phyloP scores from a whole-genome alignment of 2,113 vertebrate species.

The Myiagra hebetior region DNA sequence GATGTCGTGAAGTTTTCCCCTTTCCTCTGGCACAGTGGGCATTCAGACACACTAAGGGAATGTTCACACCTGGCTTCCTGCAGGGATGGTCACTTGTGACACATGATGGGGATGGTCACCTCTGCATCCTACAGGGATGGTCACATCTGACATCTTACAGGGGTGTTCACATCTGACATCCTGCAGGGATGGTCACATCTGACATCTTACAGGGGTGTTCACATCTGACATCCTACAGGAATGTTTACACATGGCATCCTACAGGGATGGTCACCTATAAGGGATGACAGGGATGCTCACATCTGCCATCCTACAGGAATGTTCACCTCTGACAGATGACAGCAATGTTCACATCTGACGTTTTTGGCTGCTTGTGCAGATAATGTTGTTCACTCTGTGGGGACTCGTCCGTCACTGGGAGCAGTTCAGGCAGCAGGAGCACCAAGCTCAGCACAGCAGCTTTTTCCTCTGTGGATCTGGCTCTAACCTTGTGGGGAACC shows the following conservation, averaged over 20 bases:
- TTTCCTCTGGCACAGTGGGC: not conserved
- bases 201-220: not conserved
- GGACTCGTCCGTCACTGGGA: not conserved
- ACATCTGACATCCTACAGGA: not conserved
- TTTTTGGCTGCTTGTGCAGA: not conserved
- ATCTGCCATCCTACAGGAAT: not conserved
- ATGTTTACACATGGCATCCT: rapidly evolving
- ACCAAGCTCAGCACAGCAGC: not conserved
- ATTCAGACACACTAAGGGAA: not conserved
- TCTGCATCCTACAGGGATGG: not conserved
- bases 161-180: not conserved
- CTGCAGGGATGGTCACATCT: not conserved
- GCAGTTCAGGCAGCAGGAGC: not conserved
- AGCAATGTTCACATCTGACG: not conserved
- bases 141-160: not conserved
- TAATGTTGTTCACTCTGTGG: not conserved
- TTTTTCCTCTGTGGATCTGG: not conserved
- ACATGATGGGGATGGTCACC: not conserved
- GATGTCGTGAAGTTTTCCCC: not conserved
- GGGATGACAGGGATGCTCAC: no score
- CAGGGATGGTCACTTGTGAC: not conserved
- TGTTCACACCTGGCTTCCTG: not conserved
- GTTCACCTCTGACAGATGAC: not conserved
- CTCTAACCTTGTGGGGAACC: rapidly evolving
- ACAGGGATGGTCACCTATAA: no score